Conservation (phyloP, 2,888 invertebrate genomes). For the Criorhina ranunculi region DNA sequence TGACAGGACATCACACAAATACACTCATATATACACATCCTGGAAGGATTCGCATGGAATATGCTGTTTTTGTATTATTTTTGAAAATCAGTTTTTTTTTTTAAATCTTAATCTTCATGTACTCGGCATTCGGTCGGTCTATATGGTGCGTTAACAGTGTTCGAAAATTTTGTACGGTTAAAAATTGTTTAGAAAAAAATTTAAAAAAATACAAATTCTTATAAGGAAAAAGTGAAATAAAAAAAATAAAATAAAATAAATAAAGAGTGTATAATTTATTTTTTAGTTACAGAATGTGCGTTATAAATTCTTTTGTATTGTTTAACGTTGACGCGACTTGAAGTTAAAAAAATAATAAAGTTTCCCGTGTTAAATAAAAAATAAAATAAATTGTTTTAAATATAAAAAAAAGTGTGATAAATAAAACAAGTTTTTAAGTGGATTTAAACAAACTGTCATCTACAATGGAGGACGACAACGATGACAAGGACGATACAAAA, state of each 20-base stretch:
- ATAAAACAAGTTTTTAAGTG: conserved; percentile 69
- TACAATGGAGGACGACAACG: conserved; percentile 91
- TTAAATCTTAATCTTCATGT: conserved; percentile 43
- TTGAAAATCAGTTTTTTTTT: conserved; percentile 45
- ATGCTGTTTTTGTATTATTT: conserved; percentile 6
- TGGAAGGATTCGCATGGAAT: conserved; percentile 49
- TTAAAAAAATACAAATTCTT: conserved; percentile 8
- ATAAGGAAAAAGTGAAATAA: conserved; percentile 6
- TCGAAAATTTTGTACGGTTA: conserved; percentile 15
- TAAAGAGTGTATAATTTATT: conserved; percentile 6
- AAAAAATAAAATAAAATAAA: conserved; percentile 14
- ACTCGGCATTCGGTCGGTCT: conserved; percentile 57
- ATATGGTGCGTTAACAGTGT: conserved; percentile 49
- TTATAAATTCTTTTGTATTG: conserved; percentile 31
- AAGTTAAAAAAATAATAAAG: too few relatives aligned
- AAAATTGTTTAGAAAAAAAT: not conserved
- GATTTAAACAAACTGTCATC: conserved; percentile 79
- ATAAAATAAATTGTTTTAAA: conserved; percentile 49
- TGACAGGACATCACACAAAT: conserved; percentile 21
- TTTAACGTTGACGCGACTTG: conserved; percentile 68
- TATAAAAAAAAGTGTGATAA: conserved; percentile 61
- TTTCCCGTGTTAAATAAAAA: too few relatives aligned
- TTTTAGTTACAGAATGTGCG: conserved; percentile 67
- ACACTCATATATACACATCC: conserved; percentile 18
- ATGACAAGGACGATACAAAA: conserved; percentile 93